Evolutionary conservation across 2,888 invertebrate genomes (phyloP).

Genomic region (Acrobasis consociella): DNA sequence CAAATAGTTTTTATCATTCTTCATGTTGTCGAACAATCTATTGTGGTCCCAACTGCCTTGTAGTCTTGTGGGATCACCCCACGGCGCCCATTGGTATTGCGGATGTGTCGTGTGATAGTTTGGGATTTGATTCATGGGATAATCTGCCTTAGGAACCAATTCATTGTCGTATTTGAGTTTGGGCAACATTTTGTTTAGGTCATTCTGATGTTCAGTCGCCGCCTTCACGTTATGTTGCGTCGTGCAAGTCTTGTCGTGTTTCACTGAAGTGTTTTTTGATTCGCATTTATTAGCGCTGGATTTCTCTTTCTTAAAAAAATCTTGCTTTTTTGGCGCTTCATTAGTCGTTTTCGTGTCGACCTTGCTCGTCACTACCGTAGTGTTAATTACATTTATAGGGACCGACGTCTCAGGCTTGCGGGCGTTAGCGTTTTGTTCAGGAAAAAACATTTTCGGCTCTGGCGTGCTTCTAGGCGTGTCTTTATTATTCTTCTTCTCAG

Average conservation of each 20-base stretch:
- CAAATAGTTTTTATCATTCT: slow-evolving; percentile 81
- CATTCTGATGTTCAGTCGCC: slow-evolving; percentile 60
- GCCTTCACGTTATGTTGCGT: slow-evolving; percentile 63
- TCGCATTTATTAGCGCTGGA: slow-evolving; percentile 65
- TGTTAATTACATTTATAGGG: slow-evolving; percentile 75
- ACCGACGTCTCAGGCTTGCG: slow-evolving; percentile 74
- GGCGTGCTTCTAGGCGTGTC: slow-evolving; percentile 71
- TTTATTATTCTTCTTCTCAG: slow-evolving; percentile 67
- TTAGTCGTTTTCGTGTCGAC: slow-evolving; percentile 59
- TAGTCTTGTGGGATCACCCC: slow-evolving; percentile 76
- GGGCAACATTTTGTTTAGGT: slow-evolving; percentile 80
- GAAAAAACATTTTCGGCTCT: slow-evolving; percentile 76
- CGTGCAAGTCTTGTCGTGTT: slow-evolving; percentile 73
- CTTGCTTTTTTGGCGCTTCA: slow-evolving; percentile 76
- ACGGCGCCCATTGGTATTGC: slow-evolving; percentile 85
- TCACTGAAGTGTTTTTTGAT: slow-evolving; percentile 62
- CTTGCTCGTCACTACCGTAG: slow-evolving; percentile 63
- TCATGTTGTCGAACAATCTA: slow-evolving; percentile 75
- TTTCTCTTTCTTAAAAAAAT: slow-evolving; percentile 80
- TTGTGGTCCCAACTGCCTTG: slow-evolving; percentile 80
- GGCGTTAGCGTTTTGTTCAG: slow-evolving; percentile 61
- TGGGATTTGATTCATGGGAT: slow-evolving; percentile 85
- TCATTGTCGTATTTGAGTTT: slow-evolving; percentile 81
- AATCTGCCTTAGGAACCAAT: slow-evolving; percentile 83
- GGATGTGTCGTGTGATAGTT: slow-evolving; percentile 85